Base-by-base conservation (phyloP, 2,797 vertebrate genomes). In the Pseudochromis fuscus region DNA sequence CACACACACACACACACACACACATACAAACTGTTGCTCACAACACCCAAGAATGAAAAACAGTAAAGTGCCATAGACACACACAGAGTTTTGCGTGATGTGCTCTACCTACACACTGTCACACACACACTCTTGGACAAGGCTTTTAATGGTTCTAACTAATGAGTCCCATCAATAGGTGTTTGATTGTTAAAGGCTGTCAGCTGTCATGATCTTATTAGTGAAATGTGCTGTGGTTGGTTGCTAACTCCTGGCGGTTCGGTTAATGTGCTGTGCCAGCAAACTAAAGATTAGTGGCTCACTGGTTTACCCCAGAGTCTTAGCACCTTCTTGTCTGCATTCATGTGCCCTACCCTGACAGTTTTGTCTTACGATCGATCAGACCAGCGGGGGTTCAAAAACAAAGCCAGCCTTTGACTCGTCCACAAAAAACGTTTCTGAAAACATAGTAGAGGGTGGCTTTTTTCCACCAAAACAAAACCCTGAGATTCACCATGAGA, bases 171-270 rank as follows among this genome's bases (percentile, higher is more conserved):
- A 82, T 91, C 87, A 79, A 83, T 88, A 85, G 82, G 75, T 83
- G 81, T 89, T 79, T 83, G 88, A 85, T 86, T 90, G 81, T 84
- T 85, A 75, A 81, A 77, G 75, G 65, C 80, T 83, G 76, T 86
- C 84, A 87, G 75, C 85, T 88, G 87, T 89, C 88, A 90, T 84
- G 81, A 85, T 79, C 87, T 82, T 87, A 88, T 92, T 89, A 86
- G 87, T 75, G 75, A 86, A 86, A 89, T 87, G 84, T 83, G 56
- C 85, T 83, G 62, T 79, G 84, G 75, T 73, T 79, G 81, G 70
- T 82, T 82, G 82, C 64, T 88, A 81, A 88, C 83, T 86, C 61
- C 67, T 85, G 72, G 72, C 30, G 35, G 19, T 72, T 85, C 62
- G 65, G 70, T 85, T 83, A 76, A 87, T 84, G 72, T 86, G 79